Conservation (phyloP, 2,113 vertebrate species). For the Embiotoca jacksoni region DNA sequence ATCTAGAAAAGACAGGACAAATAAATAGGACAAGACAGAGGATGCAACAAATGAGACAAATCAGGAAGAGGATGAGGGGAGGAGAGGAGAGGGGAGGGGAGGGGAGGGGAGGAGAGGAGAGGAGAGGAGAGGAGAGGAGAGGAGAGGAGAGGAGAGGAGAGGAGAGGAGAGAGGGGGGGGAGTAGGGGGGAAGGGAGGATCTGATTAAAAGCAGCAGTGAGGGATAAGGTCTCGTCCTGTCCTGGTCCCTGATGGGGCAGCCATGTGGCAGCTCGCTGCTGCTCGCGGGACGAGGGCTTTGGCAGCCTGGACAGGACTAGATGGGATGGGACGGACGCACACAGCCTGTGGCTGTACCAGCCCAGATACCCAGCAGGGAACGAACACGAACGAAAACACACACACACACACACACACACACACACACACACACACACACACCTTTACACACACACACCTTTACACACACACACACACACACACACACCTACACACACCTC, state of each 20-base stretch:
- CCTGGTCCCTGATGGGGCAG: constrained; percentile 66
- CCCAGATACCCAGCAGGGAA: constrained; percentile 78
- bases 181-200: not conserved
- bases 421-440: constrained; percentile 54
- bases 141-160: not conserved
- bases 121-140: not conserved
- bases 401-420: constrained; percentile 37
- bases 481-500: constrained; percentile 46
- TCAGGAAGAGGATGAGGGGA: constrained; percentile 2
- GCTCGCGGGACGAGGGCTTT: constrained; percentile 67
- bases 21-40: constrained; percentile 51
- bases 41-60: constrained; percentile 30
- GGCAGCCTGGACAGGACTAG: constrained; percentile 70
- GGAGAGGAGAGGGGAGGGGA: not conserved
- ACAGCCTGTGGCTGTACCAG: constrained; percentile 81
- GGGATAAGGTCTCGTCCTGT: constrained; percentile 61
- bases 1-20: constrained; percentile 43
- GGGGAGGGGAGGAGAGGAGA: not conserved
- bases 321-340: constrained; percentile 71
- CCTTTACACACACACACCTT: no score
- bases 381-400: constrained; percentile 31
- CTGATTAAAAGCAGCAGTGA: constrained; percentile 48
- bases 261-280: constrained; percentile 76
- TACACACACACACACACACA: constrained; percentile 56
- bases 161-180: not conserved